phyloP scores from a whole-genome alignment of 2,113 vertebrate species.

The Buteo buteo region DNA sequence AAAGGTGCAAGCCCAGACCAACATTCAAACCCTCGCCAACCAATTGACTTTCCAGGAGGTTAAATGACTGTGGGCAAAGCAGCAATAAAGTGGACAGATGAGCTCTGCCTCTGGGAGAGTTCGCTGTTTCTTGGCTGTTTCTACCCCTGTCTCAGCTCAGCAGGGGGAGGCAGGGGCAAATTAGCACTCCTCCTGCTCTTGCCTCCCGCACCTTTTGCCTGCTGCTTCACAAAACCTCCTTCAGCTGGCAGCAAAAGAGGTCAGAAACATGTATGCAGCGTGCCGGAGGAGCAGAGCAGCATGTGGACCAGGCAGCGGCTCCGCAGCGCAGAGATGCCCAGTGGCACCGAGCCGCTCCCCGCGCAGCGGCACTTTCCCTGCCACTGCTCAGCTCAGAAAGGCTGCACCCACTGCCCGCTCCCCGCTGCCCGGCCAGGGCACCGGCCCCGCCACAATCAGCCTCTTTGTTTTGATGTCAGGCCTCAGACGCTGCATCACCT shows the following conservation, averaged over 20 bases:
- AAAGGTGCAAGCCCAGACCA: constrained; percentile 3
- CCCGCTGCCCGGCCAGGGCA: neutral
- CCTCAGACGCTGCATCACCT: rapidly evolving
- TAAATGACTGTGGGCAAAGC: neutral
- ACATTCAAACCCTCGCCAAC: neutral
- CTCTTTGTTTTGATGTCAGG: neutral
- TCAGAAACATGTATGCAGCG: rapidly evolving
- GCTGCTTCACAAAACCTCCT: neutral
- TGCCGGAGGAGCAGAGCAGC: neutral
- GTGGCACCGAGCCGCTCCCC: rapidly evolving
- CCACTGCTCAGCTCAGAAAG: rapidly evolving
- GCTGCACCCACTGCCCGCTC: neutral
- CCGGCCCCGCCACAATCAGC: rapidly evolving
- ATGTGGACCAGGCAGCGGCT: neutral
- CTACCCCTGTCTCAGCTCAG: neutral
- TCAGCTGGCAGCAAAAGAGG: neutral
- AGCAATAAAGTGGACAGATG: neutral
- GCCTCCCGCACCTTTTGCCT: neutral
- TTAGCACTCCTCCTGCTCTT: neutral
- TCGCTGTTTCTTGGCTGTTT: neutral
- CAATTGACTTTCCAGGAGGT: constrained; percentile 7
- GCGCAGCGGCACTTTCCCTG: neutral
- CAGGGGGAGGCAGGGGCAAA: neutral
- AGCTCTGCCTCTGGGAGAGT: neutral
- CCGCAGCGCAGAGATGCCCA: rapidly evolving